Evolutionary conservation across 2,888 invertebrate species (phyloP).

Genomic region (Periphyllus acericola): DNA sequence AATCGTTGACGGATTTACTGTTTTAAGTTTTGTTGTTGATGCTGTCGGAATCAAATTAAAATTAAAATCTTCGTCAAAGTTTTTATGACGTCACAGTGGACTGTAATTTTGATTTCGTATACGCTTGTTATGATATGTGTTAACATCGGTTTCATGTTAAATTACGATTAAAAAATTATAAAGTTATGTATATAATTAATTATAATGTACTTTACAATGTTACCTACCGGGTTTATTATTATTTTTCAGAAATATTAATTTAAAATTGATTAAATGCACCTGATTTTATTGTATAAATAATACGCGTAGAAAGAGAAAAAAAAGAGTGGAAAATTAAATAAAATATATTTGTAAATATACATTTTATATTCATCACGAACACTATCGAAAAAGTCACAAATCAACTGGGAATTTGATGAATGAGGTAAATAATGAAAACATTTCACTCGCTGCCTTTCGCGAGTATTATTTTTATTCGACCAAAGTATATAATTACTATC

Average conservation of each 20-base stretch:
- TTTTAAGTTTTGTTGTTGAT: not conserved
- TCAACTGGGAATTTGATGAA: not conserved
- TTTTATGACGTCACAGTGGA: not conserved
- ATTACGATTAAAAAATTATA: not conserved
- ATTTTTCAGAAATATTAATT: too few relatives aligned
- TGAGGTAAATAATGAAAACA: not conserved
- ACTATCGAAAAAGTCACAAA: not conserved
- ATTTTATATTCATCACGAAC: not conserved
- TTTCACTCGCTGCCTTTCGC: not conserved
- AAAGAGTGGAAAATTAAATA: not conserved
- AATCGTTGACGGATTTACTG: not conserved
- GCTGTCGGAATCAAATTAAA: not conserved
- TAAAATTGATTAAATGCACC: too few relatives aligned
- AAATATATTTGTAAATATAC: not conserved
- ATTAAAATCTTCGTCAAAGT: not conserved
- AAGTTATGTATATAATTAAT: too few relatives aligned
- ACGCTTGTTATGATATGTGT: not conserved
- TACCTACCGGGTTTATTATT: too few relatives aligned
- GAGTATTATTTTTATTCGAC: not conserved
- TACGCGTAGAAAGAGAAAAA: too few relatives aligned
- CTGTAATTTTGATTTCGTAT: not conserved
- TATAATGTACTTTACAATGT: too few relatives aligned
- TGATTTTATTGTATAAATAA: too few relatives aligned
- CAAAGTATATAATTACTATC: too few relatives aligned
- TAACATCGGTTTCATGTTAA: not conserved